Evolutionary conservation across 2,797 vertebrate genomes (phyloP).

Genomic region (Emys orbicularis): DNA sequence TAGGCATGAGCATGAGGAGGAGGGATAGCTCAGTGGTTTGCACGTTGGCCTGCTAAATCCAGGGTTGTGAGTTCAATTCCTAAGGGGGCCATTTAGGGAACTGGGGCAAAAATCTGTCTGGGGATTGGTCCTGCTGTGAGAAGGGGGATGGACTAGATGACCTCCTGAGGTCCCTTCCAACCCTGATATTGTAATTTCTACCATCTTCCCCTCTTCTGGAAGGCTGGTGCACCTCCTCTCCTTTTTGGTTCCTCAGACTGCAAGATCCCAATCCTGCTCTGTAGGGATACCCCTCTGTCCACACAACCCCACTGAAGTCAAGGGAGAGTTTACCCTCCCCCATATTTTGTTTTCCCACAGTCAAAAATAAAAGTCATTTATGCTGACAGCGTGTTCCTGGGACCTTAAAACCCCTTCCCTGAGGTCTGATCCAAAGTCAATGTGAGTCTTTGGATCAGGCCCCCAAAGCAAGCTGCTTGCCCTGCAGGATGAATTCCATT

Average conservation of each 20-base stretch:
- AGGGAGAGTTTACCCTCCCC: not conserved
- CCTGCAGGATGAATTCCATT: not conserved
- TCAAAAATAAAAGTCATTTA: not conserved
- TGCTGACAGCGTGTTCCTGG: not conserved
- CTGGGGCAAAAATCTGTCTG: no score
- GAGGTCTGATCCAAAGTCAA: not conserved
- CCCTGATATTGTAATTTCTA: not conserved
- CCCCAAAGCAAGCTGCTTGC: not conserved
- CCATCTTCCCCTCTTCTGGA: not conserved
- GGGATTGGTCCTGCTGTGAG: no score
- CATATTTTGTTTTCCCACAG: not conserved
- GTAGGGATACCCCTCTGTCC: no score
- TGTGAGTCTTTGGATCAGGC: not conserved
- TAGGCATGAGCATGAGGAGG: no score
- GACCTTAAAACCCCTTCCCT: not conserved
- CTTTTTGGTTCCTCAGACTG: not conserved
- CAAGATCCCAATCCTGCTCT: rapidly evolving
- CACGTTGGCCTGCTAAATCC: no score
- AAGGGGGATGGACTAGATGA: no score
- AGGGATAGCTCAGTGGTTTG: no score
- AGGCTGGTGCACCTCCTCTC: not conserved
- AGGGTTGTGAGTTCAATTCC: no score
- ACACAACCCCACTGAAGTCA: not conserved
- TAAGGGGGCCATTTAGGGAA: no score
- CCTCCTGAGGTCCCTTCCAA: no score